phyloP scores from a whole-genome alignment of 2,797 vertebrate species.

The Hypotaenidia philippensis region DNA sequence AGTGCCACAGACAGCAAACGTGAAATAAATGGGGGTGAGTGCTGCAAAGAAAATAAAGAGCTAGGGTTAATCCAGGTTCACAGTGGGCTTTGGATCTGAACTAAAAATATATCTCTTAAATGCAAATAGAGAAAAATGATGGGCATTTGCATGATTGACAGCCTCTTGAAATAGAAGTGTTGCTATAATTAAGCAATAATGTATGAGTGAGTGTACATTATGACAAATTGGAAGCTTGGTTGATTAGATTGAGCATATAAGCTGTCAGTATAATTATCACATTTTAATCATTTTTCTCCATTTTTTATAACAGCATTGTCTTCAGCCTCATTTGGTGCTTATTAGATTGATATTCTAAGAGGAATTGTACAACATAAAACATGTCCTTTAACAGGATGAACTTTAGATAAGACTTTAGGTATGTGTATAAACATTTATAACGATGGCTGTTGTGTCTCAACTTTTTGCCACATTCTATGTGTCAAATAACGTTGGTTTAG shows the following conservation, averaged over 20 bases:
- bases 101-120: constrained; percentile 78
- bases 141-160: constrained; percentile 83
- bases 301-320: constrained; percentile 86
- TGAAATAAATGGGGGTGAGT: neutral
- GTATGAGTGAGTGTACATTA: constrained; percentile 85
- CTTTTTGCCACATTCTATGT: constrained; percentile 50
- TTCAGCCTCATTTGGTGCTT: constrained; percentile 85
- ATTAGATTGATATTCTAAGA: constrained; percentile 87
- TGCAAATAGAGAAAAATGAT: constrained; percentile 77
- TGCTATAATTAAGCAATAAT: constrained; percentile 87
- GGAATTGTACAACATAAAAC: constrained; percentile 82
- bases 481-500: constrained; percentile 39
- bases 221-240: constrained; percentile 85
- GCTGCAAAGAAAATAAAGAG: neutral
- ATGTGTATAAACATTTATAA: constrained; percentile 78
- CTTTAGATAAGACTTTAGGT: constrained; percentile 80
- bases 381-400: constrained; percentile 83
- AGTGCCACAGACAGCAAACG: neutral
- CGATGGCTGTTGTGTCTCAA: constrained; percentile 47
- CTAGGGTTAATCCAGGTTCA: constrained; percentile 71
- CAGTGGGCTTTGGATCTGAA: constrained; percentile 48
- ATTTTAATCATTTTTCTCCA: constrained; percentile 88
- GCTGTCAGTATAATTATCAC: constrained; percentile 87
- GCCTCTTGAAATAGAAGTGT: constrained; percentile 81
- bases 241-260: constrained; percentile 88